Evolutionary conservation across 2,113 vertebrate genomes (phyloP).

Genomic region (Sus scrofa): DNA sequence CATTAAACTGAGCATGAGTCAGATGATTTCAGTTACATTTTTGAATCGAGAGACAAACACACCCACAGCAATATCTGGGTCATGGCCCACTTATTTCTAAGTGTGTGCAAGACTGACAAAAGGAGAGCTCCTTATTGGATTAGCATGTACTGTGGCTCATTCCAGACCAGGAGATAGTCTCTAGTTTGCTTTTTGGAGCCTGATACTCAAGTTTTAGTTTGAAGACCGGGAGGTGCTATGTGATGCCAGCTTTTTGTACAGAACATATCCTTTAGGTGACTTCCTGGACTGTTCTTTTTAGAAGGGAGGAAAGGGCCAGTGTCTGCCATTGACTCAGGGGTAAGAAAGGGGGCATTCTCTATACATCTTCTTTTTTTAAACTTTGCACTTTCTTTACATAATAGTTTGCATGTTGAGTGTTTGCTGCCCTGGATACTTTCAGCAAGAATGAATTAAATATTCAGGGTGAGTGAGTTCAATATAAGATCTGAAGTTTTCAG

Average conservation of each 20-base stretch:
- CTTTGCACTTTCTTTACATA: no score
- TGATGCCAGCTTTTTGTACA: neutral
- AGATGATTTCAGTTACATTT: constrained; percentile 1
- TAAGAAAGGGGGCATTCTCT: no score
- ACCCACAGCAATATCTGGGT: neutral
- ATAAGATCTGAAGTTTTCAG: no score
- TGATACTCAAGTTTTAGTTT: neutral
- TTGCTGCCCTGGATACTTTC: no score
- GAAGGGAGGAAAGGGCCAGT: neutral
- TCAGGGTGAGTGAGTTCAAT: no score
- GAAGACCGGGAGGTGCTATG: neutral
- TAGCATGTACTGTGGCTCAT: neutral
- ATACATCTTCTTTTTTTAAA: no score
- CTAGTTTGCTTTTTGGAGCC: neutral
- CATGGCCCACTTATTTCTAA: neutral
- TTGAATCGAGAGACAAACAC: neutral
- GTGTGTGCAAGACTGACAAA: neutral
- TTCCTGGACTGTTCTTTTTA: neutral
- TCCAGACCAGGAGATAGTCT: neutral
- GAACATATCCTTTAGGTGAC: neutral
- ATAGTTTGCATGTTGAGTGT: no score
- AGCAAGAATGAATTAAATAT: no score
- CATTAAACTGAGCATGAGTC: neutral
- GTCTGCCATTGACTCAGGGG: no score
- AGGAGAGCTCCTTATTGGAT: neutral